Conservation (phyloP, 2,888 invertebrate species). For the Cheiracanthium punctorium region DNA sequence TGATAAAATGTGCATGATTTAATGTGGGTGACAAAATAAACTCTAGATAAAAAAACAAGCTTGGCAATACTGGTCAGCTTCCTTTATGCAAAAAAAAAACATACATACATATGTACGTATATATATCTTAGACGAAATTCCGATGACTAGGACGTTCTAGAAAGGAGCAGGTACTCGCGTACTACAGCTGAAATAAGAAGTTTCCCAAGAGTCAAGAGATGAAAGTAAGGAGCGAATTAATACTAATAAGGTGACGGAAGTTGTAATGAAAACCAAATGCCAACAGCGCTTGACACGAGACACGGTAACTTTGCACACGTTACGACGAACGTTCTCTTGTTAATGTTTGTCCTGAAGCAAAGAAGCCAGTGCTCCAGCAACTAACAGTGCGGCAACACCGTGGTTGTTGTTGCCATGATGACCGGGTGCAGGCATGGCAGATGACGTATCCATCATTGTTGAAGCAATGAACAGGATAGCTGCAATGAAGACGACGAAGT, state of each 20-base stretch:
- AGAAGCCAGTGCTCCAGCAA: constrained; percentile 55
- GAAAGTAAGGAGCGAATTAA: too few species aligned
- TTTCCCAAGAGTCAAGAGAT: too few species aligned
- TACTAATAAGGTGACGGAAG: too few species aligned
- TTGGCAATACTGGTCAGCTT: background rate
- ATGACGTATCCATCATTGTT: constrained; percentile 32
- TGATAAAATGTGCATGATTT: background rate
- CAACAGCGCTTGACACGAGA: background rate
- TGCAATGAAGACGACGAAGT: constrained; percentile 38
- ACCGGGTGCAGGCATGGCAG: constrained; percentile 42
- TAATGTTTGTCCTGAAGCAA: constrained; percentile 37
- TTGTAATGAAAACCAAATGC: too few species aligned
- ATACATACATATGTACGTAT: too few species aligned
- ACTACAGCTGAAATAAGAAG: too few species aligned
- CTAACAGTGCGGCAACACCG: constrained; percentile 50
- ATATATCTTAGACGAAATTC: too few species aligned
- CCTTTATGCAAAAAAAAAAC: too few species aligned
- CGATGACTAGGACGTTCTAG: too few species aligned
- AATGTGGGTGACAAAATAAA: background rate
- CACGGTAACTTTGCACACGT: background rate
- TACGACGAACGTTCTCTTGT: background rate
- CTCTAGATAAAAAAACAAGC: background rate
- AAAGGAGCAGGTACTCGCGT: too few species aligned
- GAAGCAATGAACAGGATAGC: constrained; percentile 16
- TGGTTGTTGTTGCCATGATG: constrained; percentile 30